Conservation (phyloP, 1,140 invertebrate species). For the Zophobas morio region DNA sequence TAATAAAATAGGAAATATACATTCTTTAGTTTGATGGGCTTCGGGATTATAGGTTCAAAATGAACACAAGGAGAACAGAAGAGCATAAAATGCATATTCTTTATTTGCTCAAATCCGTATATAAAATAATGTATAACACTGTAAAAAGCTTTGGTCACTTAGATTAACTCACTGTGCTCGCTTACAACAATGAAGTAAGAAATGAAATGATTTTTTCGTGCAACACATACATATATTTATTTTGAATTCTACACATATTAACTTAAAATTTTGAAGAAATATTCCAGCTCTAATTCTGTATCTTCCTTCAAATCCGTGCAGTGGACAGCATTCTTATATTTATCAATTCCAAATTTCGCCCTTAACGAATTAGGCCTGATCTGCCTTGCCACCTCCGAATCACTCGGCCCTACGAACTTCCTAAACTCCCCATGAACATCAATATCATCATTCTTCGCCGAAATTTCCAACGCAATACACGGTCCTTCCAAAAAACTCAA, state of each 20-base stretch:
- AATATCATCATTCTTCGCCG: conserved; percentile 71
- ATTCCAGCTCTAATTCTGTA: conserved; percentile 86
- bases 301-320: conserved; percentile 94
- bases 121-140: too few relatives aligned
- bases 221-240: conserved; percentile 3
- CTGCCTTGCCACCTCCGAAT: conserved; percentile 90
- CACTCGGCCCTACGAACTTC: conserved; percentile 87
- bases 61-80: too few relatives aligned
- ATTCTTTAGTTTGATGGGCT: too few relatives aligned
- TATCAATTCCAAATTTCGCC: conserved; percentile 86
- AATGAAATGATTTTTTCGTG: neutral
- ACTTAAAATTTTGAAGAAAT: conserved; percentile 80
- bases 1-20: too few relatives aligned
- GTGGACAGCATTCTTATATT: conserved; percentile 91
- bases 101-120: too few relatives aligned
- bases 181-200: too few relatives aligned
- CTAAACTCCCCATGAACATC: conserved; percentile 84
- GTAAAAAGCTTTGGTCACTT: too few relatives aligned
- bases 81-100: too few relatives aligned
- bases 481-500: conserved; percentile 75
- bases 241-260: neutral
- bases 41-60: too few relatives aligned
- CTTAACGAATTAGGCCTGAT: conserved; percentile 87
- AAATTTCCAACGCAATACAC: conserved; percentile 89
- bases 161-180: too few relatives aligned